phyloP scores from a whole-genome alignment of 2,888 invertebrate species.

The Deroplatys truncata region DNA sequence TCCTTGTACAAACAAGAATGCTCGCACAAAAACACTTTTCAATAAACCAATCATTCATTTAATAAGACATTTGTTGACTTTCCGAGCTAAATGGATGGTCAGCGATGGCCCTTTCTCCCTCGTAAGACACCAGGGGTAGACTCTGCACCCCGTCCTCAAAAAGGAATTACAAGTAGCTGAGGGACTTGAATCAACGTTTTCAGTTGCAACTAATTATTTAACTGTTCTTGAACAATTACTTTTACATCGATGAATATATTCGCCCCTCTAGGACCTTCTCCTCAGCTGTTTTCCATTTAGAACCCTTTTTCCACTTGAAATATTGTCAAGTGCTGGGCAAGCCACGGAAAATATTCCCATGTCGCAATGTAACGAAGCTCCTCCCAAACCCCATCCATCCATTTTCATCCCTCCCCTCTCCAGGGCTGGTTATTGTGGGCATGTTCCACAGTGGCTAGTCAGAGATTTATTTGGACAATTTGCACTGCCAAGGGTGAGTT shows the following conservation, averaged over 20 bases:
- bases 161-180: too few relatives aligned
- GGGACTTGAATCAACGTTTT: neutral
- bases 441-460: neutral
- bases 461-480: slow-evolving; percentile 7
- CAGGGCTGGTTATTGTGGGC: neutral
- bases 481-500: neutral
- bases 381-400: neutral
- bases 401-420: neutral
- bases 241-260: neutral
- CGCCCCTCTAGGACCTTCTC: neutral
- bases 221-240: neutral
- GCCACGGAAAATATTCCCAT: neutral
- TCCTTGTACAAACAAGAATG: too few relatives aligned
- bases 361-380: neutral
- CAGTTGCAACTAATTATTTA: neutral
- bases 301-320: neutral
- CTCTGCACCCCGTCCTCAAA: too few relatives aligned
- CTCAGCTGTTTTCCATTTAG: neutral
- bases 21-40: too few relatives aligned
- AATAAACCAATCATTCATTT: too few relatives aligned
- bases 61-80: too few relatives aligned
- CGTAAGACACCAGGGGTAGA: too few relatives aligned
- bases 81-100: too few relatives aligned
- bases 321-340: neutral
- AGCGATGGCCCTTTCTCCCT: too few relatives aligned